Conservation (phyloP, 2,888 invertebrate genomes). For the Protula sp. region DNA sequence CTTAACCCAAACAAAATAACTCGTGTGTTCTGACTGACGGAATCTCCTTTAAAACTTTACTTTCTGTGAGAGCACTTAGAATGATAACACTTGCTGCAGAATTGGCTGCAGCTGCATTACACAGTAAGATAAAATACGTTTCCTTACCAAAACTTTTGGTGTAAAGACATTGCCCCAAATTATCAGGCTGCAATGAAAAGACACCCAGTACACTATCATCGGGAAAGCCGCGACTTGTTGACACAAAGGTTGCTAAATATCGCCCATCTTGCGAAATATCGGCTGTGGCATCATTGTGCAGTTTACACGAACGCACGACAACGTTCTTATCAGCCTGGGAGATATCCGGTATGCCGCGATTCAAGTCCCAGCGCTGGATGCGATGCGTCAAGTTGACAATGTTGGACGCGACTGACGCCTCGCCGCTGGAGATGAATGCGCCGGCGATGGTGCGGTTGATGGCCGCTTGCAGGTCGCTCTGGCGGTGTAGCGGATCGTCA, state of each 20-base stretch:
- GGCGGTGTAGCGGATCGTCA: constrained; percentile 42
- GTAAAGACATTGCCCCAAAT: constrained; percentile 72
- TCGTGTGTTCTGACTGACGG: too few species aligned
- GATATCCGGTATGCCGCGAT: constrained; percentile 69
- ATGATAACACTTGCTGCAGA: too few species aligned
- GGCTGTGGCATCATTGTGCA: constrained; percentile 82
- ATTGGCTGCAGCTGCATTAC: too few species aligned
- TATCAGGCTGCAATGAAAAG: constrained; percentile 71
- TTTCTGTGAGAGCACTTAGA: too few species aligned
- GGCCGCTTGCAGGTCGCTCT: constrained; percentile 43
- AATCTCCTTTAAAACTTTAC: too few species aligned
- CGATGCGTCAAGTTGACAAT: constrained; percentile 68
- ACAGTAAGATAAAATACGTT: too few species aligned
- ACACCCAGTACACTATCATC: constrained; percentile 73
- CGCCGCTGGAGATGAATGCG: constrained; percentile 47
- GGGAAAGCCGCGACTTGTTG: constrained; percentile 62
- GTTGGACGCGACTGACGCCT: constrained; percentile 47
- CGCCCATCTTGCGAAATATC: constrained; percentile 76
- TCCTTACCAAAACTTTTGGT: constrained; percentile 58
- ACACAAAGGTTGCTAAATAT: constrained; percentile 70
- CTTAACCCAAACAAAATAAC: too few species aligned
- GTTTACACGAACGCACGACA: constrained; percentile 73
- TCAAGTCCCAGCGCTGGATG: constrained; percentile 81
- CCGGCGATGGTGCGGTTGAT: constrained; percentile 51
- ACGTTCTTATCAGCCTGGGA: constrained; percentile 63